phyloP scores from a whole-genome alignment of 1,140 invertebrate genomes.

The Mya arenaria region DNA sequence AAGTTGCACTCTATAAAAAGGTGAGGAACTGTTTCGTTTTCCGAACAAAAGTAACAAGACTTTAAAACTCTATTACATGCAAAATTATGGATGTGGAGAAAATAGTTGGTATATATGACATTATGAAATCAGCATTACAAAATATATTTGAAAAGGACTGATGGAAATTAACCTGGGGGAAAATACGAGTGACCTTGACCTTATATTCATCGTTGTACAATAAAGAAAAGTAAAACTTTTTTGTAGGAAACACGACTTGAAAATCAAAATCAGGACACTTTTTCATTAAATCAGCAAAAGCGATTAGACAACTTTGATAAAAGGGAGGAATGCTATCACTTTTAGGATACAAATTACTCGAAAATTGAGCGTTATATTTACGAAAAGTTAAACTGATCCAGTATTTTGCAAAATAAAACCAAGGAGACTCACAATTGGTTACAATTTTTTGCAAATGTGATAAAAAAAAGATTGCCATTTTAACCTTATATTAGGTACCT shows the following conservation, averaged over 20 bases:
- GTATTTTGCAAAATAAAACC: constrained; percentile 40
- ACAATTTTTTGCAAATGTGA: constrained; percentile 54
- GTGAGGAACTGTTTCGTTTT: background rate
- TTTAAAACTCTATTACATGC: background rate
- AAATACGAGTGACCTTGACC: background rate
- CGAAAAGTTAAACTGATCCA: constrained; percentile 49
- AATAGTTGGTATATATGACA: background rate
- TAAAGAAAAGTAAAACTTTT: background rate
- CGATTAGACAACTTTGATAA: constrained; percentile 26
- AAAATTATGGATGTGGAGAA: background rate
- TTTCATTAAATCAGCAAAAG: constrained; percentile 8
- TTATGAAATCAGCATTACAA: background rate
- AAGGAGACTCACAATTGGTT: constrained; percentile 2
- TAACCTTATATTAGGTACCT: background rate
- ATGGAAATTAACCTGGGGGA: background rate
- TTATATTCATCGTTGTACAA: background rate
- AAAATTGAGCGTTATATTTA: constrained; percentile 12
- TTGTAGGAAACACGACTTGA: background rate
- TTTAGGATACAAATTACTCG: constrained; percentile 31
- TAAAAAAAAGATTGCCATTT: constrained; percentile 46
- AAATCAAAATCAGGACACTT: constrained; percentile 9
- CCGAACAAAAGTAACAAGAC: background rate
- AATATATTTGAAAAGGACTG: background rate
- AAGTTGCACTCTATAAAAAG: background rate
- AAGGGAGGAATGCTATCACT: constrained; percentile 29